These are phyloP conservation scores for Noctua comes DNA, from an alignment of 2,888 invertebrate species.

Conservation along the genomic window DNA sequence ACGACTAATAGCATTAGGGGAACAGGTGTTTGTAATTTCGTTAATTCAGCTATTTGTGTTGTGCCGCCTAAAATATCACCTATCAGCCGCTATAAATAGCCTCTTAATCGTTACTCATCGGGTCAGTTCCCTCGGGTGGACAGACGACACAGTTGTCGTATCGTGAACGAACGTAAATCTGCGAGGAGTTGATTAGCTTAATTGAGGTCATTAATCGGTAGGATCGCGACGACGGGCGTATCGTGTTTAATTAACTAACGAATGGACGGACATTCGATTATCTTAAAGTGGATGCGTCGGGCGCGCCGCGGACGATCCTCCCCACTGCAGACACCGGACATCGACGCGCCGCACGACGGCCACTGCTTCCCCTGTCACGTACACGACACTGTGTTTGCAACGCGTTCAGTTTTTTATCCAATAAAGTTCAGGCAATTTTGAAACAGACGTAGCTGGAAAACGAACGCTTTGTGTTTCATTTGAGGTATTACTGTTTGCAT, in stretches of 20 bases:
- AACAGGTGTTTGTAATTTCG: conserved; percentile 61
- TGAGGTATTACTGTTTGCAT: conserved; percentile 37
- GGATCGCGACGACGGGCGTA: conserved; percentile 84
- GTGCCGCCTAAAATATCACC: conserved; percentile 56
- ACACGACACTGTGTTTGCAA: conserved; percentile 42
- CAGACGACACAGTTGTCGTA: conserved; percentile 55
- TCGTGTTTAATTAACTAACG: conserved; percentile 90
- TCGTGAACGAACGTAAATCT: conserved; percentile 80
- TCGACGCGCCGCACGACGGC: conserved; percentile 47
- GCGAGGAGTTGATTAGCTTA: conserved; percentile 87
- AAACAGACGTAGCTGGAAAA: conserved; percentile 39
- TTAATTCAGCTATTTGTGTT: conserved; percentile 53
- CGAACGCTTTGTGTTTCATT: conserved; percentile 25
- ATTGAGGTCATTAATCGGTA: conserved; percentile 87
- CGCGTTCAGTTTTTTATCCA: conserved; percentile 41
- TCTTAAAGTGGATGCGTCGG: conserved; percentile 83
- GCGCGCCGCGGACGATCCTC: conserved; percentile 65
- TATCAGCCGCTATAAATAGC: conserved; percentile 68
- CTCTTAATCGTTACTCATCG: conserved; percentile 69
- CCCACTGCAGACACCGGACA: conserved; percentile 60
- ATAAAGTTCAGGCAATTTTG: conserved; percentile 35
- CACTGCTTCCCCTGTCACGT: conserved; percentile 40
- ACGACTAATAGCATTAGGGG: conserved; percentile 43
- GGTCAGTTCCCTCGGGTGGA: conserved; percentile 60
- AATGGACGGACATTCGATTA: conserved; percentile 84